phyloP scores from a whole-genome alignment of 1,140 invertebrate genomes.

The Apis cerana region DNA sequence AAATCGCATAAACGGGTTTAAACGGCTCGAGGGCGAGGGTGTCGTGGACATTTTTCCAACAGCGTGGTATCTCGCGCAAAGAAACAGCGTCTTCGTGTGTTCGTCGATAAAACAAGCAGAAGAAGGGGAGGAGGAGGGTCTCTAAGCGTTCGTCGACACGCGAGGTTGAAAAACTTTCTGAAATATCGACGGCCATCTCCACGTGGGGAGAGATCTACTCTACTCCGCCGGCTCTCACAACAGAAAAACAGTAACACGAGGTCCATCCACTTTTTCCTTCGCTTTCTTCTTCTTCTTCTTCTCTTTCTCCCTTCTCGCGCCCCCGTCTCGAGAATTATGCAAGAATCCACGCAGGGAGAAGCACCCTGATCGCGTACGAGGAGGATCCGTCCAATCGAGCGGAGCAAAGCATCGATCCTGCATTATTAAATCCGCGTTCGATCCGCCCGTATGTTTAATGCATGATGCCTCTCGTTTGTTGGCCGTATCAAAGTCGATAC shows the following conservation, averaged over 20 bases:
- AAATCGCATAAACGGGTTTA: slow-evolving; percentile 8
- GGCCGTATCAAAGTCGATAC: slow-evolving; percentile 11
- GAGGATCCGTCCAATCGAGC: slow-evolving; percentile 3
- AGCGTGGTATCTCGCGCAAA: too few relatives aligned
- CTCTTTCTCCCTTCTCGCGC: not conserved
- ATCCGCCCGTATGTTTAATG: slow-evolving; percentile 38
- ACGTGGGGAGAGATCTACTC: slow-evolving; percentile 24
- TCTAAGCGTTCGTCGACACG: slow-evolving; percentile 70
- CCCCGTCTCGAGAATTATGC: not conserved
- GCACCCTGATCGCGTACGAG: not conserved
- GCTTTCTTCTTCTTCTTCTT: not conserved
- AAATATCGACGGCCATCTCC: slow-evolving; percentile 74
- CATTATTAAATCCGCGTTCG: slow-evolving; percentile 45
- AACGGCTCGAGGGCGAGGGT: not conserved
- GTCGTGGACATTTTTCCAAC: slow-evolving; percentile 12
- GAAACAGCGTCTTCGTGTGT: slow-evolving; percentile 7
- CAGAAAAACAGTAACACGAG: slow-evolving; percentile 6
- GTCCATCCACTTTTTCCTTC: not conserved
- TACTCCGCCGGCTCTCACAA: too few relatives aligned
- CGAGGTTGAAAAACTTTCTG: slow-evolving; percentile 72
- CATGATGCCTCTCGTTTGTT: slow-evolving; percentile 20
- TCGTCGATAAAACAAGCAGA: slow-evolving; percentile 55
- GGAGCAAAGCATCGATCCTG: slow-evolving; percentile 1
- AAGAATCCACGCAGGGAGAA: slow-evolving; percentile 15
- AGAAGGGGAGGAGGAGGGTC: slow-evolving; percentile 50